These are phyloP conservation scores for Eurytemora carolleeae DNA, from an alignment of 1,140 invertebrate genomes.

Conservation along the genomic window DNA sequence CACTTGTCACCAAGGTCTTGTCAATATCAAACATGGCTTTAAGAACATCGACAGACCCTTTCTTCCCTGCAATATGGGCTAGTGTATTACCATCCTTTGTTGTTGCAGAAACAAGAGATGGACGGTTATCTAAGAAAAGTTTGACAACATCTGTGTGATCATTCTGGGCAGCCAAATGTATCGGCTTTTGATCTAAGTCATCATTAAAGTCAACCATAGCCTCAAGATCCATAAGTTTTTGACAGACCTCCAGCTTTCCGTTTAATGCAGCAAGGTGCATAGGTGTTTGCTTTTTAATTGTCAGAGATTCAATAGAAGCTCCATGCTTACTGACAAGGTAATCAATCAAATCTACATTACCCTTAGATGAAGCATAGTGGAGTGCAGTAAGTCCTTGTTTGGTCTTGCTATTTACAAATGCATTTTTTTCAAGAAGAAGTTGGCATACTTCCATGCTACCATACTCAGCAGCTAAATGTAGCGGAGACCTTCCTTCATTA, in stretches of 20 bases:
- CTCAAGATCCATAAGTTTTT: slow-evolving; percentile 72
- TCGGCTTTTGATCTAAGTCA: slow-evolving; percentile 69
- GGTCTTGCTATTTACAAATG: slow-evolving; percentile 71
- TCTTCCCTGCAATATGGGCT: slow-evolving; percentile 95
- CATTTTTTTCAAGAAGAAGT: slow-evolving; percentile 85
- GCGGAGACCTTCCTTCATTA: slow-evolving; percentile 74
- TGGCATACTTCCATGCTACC: slow-evolving; percentile 82
- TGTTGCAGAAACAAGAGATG: slow-evolving; percentile 77
- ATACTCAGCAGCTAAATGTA: slow-evolving; percentile 84
- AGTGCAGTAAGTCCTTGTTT: slow-evolving; percentile 42
- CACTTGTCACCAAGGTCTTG: slow-evolving; percentile 75
- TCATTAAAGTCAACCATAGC: slow-evolving; percentile 91
- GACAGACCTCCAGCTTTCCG: slow-evolving; percentile 45
- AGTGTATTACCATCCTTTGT: slow-evolving; percentile 78
- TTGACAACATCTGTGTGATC: slow-evolving; percentile 96
- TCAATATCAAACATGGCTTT: slow-evolving; percentile 98
- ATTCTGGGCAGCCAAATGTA: slow-evolving; percentile 75
- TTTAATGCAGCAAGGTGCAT: slow-evolving; percentile 55
- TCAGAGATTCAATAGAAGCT: slow-evolving; percentile 81
- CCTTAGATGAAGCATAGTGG: slow-evolving; percentile 70
- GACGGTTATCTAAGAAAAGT: slow-evolving; percentile 84
- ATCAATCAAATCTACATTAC: slow-evolving; percentile 64
- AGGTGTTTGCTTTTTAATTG: slow-evolving; percentile 69
- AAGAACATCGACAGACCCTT: slow-evolving; percentile 89
- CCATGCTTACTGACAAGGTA: slow-evolving; percentile 80